Evolutionary conservation across 2,797 vertebrate genomes (phyloP), one percentile per base, ranked within the genome.

Genomic region (Sebastolobus alascanus): DNA sequence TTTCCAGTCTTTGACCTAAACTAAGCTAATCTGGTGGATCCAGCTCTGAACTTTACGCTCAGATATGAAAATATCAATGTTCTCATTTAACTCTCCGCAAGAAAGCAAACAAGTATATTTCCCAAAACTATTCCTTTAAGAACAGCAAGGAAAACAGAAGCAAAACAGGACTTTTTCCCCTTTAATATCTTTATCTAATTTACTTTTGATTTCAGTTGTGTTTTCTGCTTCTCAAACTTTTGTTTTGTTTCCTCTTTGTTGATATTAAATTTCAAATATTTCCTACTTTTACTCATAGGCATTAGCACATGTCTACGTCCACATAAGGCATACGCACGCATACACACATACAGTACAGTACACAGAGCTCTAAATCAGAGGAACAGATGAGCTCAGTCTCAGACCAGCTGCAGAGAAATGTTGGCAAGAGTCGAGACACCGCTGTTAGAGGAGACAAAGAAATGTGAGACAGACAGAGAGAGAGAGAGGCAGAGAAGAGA

Each of bases 361-460:
- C 74, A 54, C 20, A n/a, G 50, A 54, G 20, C 52, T 72, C 69
- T 77, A 84, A 85, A 89, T 84, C 83, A 86, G 81, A 83, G 27
- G 63, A 88, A 91, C 88, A 92, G 87, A 94, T 90, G 86, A 94
- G 82, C 78, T 79, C 90, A 92, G 90, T 90, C 79, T 88, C 81
- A 33, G 80, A 73, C 89, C 91, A 92, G 91, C 92, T 91, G 88
- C 87, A 89, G 80, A 79, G 73, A 90, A 83, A 89, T 82, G 80
- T 84, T 92, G 91, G 90, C 88, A 82, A 56, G 84, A 88, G 67
- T 75, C 27, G 13, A 29, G n/a, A 78, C 73, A 6, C 77, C 77
- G 78, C 89, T 89, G 82, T 74, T 71, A 43, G 74, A 84, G 60
- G 67, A 85, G 79, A 89, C 79, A 86, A 86, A 84, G 73, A 90